phyloP scores from a whole-genome alignment of 2,888 invertebrate species.

The Aphidius colemani region DNA sequence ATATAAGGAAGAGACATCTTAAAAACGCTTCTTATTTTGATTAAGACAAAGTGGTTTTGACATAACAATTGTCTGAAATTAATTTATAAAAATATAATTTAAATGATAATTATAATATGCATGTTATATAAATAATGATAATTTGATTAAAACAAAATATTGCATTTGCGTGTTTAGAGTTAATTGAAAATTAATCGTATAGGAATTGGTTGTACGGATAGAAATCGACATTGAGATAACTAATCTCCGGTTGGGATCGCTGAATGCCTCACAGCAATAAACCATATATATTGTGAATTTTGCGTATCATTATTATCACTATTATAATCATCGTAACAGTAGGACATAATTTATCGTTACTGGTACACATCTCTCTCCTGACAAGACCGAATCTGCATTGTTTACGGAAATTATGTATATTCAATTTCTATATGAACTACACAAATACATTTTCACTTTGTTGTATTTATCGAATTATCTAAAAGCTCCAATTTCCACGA shows the following conservation, averaged over 20 bases:
- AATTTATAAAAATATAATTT: no score
- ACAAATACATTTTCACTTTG: background rate
- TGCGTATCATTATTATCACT: constrained; percentile 28
- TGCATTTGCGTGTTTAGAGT: constrained; percentile 2
- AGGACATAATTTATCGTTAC: constrained; percentile 25
- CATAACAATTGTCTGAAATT: no score
- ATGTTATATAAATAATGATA: no score
- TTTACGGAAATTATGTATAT: constrained; percentile 23
- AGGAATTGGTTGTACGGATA: constrained; percentile 17
- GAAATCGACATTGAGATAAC: constrained; percentile 16
- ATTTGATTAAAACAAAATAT: no score
- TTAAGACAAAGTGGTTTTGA: no score
- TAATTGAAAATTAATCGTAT: constrained; percentile 16
- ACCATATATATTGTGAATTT: constrained; percentile 19
- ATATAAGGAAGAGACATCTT: no score
- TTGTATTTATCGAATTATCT: constrained; percentile 10
- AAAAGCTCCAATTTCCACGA: background rate
- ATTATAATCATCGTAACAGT: constrained; percentile 25
- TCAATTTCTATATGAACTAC: no score
- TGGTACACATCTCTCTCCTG: constrained; percentile 16
- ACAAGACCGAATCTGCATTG: constrained; percentile 20
- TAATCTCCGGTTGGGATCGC: constrained; percentile 25
- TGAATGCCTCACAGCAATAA: constrained; percentile 19
- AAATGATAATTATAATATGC: no score
- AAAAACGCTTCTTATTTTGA: no score